These are phyloP conservation scores for Margarornis squamiger DNA, from an alignment of 2,797 vertebrate genomes.

Conservation along the genomic window DNA sequence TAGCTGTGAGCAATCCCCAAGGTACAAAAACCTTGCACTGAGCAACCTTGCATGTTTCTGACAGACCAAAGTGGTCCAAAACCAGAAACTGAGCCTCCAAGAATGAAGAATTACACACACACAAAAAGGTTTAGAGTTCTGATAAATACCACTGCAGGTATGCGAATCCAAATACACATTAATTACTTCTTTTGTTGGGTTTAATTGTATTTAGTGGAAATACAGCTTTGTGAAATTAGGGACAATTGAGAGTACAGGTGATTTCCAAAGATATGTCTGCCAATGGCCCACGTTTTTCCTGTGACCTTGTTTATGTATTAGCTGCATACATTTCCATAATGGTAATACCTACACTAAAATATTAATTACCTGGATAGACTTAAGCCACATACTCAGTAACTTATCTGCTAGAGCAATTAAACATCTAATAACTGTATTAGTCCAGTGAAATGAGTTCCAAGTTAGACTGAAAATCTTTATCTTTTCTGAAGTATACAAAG, in stretches of 20 bases:
- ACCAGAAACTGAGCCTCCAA: not conserved
- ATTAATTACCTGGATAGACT: not conserved
- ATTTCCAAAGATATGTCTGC: not conserved
- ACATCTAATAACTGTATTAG: not conserved
- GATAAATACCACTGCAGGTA: not conserved
- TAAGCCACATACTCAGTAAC: not conserved
- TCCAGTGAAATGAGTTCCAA: not conserved
- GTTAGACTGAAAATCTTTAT: not conserved
- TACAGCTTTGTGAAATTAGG: not conserved
- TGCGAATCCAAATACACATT: not conserved
- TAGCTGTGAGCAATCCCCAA: not conserved
- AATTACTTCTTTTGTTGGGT: not conserved
- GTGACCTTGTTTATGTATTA: not conserved
- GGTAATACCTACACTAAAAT: not conserved
- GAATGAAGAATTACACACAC: not conserved
- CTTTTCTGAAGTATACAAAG: slow-evolving; percentile 28
- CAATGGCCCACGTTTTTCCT: not conserved
- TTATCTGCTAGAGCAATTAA: not conserved
- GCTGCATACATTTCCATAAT: not conserved
- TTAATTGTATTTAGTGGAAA: not conserved
- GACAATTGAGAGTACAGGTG: not conserved
- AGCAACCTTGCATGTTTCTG: not conserved
- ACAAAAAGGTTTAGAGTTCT: not conserved
- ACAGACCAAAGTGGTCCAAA: not conserved
- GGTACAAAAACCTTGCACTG: accelerated